Evolutionary conservation across 2,888 invertebrate species (phyloP), one percentile per base, ranked within the genome.

Genomic region (Herminia tarsipennalis): DNA sequence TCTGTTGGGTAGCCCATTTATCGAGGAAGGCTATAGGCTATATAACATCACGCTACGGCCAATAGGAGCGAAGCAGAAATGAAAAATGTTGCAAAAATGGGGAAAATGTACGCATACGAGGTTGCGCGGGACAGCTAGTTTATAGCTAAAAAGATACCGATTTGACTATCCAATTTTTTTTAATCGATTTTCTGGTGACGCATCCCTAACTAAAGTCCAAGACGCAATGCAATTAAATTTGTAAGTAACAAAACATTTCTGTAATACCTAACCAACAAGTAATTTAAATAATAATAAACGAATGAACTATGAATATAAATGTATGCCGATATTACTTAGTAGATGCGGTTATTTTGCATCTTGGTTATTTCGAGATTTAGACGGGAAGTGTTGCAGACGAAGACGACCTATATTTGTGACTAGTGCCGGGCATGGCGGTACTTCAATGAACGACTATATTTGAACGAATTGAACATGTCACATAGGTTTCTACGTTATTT

Each of bases 381-480:
- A 74, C 81, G 72, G 82, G 80, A 83, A 83, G 76, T 64, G 50
- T 39, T 41, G 58, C 67, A 76, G 74, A 70, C 78, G 79, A 71
- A 76, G 74, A 70, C 78, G 79, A 71, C 78, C 78, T 80, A 80
- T 67, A 73, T 73, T 54, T 46, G 51, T 54, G 44, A 44, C 18
- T 51, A 37, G 44, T 52, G 44, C 51, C 30, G 18, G 56, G 42
- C 29, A 58, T 34, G 34, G 14, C 17, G 56, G 45, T 33, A 58
- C 51, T 60, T 66, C 59, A 69, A 57, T 56, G 48, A 32, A 64
- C 18, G 35, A 50, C 47, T 56, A 54, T 59, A 62, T 50, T 61
- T 58, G 56, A 50, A 51, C 49, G 40, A 46, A 43, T 41, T 59
- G 38, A 57, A 59, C 56, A 62, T 57, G 52, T 53, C 53, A 51